phyloP scores from a whole-genome alignment of 1,140 invertebrate genomes.

The Leptestheria dahalacensis region DNA sequence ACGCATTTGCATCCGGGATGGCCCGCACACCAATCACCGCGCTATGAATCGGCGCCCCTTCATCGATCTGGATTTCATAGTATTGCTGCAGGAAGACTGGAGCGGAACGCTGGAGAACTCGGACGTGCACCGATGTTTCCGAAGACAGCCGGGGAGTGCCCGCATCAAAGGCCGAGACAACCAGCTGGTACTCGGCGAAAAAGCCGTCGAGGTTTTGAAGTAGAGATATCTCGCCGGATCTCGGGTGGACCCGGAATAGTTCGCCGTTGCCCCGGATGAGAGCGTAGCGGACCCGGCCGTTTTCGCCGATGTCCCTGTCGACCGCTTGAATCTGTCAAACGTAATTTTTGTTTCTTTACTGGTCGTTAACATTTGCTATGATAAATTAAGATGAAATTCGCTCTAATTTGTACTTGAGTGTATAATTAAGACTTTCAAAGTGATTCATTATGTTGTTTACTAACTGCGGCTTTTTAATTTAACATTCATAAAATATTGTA shows the following conservation, averaged over 20 bases:
- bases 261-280: slow-evolving; percentile 69
- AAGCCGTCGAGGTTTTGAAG: slow-evolving; percentile 70
- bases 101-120: slow-evolving; percentile 72
- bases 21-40: too few relatives aligned
- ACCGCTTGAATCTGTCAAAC: slow-evolving; percentile 53
- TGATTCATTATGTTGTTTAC: too few relatives aligned
- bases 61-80: slow-evolving; percentile 60
- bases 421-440: too few relatives aligned
- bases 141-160: slow-evolving; percentile 67
- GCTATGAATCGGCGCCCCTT: slow-evolving; percentile 67
- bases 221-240: slow-evolving; percentile 70
- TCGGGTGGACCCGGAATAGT: slow-evolving; percentile 70
- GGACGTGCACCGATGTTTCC: slow-evolving; percentile 62
- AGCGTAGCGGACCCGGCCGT: slow-evolving; percentile 73
- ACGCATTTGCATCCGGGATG: too few relatives aligned
- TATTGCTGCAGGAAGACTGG: slow-evolving; percentile 80
- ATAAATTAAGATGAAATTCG: too few relatives aligned
- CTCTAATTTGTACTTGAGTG: too few relatives aligned
- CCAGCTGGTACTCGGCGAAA: slow-evolving; percentile 64
- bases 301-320: slow-evolving; percentile 73
- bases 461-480: too few relatives aligned
- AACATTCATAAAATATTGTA: too few relatives aligned
- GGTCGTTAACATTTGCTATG: too few relatives aligned
- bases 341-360: too few relatives aligned
- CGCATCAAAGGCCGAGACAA: slow-evolving; percentile 76